A percentile compares a stretch with the other conserved stretches of the same genome.
Conservation (phyloP, 2,113 vertebrate genomes). For the crab-eating macaque (Macaca fascicularis) region T2T-MFA8v1.1 NC_088376.1:22371501-22372000, state of each 20-base stretch:
- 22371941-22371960: neutral
- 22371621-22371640: neutral
- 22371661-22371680: neutral
- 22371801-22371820: neutral
- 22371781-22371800: neutral
- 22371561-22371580: conserved; percentile 12
- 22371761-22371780: neutral
- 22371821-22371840: neutral
- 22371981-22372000: neutral
- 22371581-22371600: neutral
- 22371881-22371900: neutral
- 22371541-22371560: conserved; percentile 21
- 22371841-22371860: neutral
- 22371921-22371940: neutral
- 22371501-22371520: neutral
- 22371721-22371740: neutral
- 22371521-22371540: neutral
- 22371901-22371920: neutral
- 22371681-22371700: conserved; percentile 9
- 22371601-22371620: neutral
- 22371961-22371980: neutral
- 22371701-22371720: neutral
- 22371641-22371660: neutral
- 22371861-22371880: neutral
- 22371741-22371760: neutral